Percentiles rank a stretch among this genome's conserved stretches.
Conservation (phyloP, 2,797 vertebrate genomes). For the Podargus strigoides region DNA sequence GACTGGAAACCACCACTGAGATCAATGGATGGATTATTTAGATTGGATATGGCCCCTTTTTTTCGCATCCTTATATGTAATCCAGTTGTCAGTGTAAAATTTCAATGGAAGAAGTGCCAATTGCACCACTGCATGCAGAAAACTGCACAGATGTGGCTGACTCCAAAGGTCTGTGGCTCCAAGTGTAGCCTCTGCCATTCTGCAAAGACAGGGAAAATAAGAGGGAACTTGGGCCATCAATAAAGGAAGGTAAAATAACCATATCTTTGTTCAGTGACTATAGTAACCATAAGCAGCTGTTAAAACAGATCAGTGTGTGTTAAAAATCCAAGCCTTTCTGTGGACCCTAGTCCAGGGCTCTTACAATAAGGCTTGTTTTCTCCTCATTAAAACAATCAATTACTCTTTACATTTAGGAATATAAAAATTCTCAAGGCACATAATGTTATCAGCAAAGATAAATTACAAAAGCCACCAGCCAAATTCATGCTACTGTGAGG, state of each 20-base stretch:
- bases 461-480: slow-evolving; percentile 25
- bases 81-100: background rate
- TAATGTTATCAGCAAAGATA: slow-evolving; percentile 49
- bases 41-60: background rate
- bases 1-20: background rate
- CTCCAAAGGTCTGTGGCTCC: background rate
- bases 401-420: slow-evolving; percentile 29
- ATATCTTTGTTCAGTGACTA: slow-evolving; percentile 31
- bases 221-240: slow-evolving; percentile 2
- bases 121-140: background rate
- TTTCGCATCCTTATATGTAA: background rate
- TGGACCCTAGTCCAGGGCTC: background rate
- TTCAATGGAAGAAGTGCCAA: background rate
- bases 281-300: slow-evolving; percentile 49
- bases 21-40: slow-evolving; percentile 22
- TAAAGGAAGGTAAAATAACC: slow-evolving; percentile 47
- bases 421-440: slow-evolving; percentile 19
- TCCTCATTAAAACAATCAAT: slow-evolving; percentile 22
- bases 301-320: slow-evolving; percentile 30
- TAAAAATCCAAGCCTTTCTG: slow-evolving; percentile 16
- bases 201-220: slow-evolving; percentile 15
- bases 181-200: background rate
- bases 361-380: slow-evolving; percentile 36
- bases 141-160: background rate
- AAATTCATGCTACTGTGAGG: background rate